Percentiles rank a stretch among this genome's conserved stretches.
These are phyloP conservation scores for Drosophila grimshawi DNA, from an alignment of 1,140 invertebrate species.

Conservation along the genomic window DNA sequence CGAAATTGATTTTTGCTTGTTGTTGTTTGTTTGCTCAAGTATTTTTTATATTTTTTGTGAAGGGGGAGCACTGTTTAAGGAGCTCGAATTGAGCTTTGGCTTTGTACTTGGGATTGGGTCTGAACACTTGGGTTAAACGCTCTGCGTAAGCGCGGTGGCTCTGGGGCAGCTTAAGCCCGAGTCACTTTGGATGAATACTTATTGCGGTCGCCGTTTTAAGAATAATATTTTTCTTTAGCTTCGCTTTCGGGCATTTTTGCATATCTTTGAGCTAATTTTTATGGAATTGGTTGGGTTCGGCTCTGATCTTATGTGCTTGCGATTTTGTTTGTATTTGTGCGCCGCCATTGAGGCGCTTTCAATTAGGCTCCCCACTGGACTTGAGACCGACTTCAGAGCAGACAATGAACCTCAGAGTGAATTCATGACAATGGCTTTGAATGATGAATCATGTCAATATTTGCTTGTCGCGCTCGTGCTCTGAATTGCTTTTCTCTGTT, in stretches of 20 bases:
- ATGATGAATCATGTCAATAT: slow-evolving; percentile 56
- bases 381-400: slow-evolving; percentile 40
- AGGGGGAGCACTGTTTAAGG: slow-evolving; percentile 17
- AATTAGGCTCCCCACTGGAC: slow-evolving; percentile 45
- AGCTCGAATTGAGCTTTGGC: slow-evolving; percentile 9
- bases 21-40: slow-evolving; percentile 38
- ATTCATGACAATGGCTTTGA: slow-evolving; percentile 39
- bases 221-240: slow-evolving; percentile 55
- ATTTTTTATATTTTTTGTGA: slow-evolving; percentile 4
- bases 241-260: slow-evolving; percentile 44
- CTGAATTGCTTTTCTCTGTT: slow-evolving; percentile 49
- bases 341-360: slow-evolving; percentile 41
- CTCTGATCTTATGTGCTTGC: neutral
- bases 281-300: slow-evolving; percentile 45
- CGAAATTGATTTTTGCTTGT: slow-evolving; percentile 42
- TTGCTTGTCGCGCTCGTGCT: slow-evolving; percentile 46
- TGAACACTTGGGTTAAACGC: slow-evolving; percentile 10
- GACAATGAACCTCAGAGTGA: slow-evolving; percentile 40
- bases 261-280: slow-evolving; percentile 62
- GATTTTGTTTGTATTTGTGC: slow-evolving; percentile 8
- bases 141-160: slow-evolving; percentile 58
- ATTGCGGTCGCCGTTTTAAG: slow-evolving; percentile 38
- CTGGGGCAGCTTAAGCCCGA: slow-evolving; percentile 40
- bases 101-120: slow-evolving; percentile 10
- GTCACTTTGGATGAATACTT: slow-evolving; percentile 34